Base-by-base conservation (phyloP, 1,140 invertebrate genomes). In the Drosophila oshimai region DNA sequence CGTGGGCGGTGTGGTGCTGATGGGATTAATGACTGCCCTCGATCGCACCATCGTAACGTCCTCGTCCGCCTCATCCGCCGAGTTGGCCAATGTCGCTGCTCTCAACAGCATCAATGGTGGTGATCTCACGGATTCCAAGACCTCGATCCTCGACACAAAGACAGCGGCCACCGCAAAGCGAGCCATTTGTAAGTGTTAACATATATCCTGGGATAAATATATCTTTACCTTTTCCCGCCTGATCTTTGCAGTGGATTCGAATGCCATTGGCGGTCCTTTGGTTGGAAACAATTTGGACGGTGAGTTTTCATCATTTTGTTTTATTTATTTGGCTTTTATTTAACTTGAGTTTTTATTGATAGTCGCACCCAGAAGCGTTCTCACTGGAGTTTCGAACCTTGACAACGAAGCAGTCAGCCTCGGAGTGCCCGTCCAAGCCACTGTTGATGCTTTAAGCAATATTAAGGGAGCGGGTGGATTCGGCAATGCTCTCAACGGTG, bases 1-100 rank as follows among this genome's bases (percentile, higher is more conserved):
- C 9, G 71, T 84, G 15, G 64, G 58, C 13, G 72, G 75, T 47
- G 51, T 71, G 4, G 72, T 84, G 0, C 64, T 80, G 0, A 45
- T 84, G 41, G 67, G 79, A 3, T 39, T 86, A 1, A 60, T 84
- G 60, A 86, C 75, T 0, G 79, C 79, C 6, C 53, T 80, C 0
- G 71, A 84, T 55, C 51, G 51, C 0, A 54, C 80, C 4, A 45
- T 62, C 7, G 50, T 57, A 0, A 6, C 13, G 9, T n/a, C 62
- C 2, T 17, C 34, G 6, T 26, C 60, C 7, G 4, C 64, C 2
- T 12, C 37, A 9, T 26, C 61, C 10, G 9, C 53, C n/a, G 41
- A 70, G 22, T 2, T 42, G 10, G 18, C 36, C 26, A 77, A 62
- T 37, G 57, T 51, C 0, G 26, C 37, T 1, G 55, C 46, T 0